Evolutionary conservation across 2,888 invertebrate species (phyloP), one percentile per base, ranked within the genome.

Genomic region (Carterocephalus palaemon): DNA sequence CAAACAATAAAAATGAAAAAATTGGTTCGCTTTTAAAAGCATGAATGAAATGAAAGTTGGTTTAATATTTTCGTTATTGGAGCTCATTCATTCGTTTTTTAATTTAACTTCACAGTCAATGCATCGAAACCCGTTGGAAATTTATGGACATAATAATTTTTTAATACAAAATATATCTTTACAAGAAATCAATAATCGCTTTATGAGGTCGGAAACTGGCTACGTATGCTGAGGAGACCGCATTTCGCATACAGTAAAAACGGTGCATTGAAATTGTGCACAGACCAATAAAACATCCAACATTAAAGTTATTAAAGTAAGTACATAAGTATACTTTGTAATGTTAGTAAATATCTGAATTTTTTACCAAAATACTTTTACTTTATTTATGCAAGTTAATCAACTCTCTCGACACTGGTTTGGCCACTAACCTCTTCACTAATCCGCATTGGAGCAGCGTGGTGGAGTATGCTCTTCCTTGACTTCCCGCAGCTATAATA

Each of bases 231-330:
- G 33, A 17, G 17, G 26, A 28, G n/a, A 28, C 34, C 34, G 33
- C 12, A 42, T 42, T 41, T 34, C 34, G 42, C 26, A 42, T 34
- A 42, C 42, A 42, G 34, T 42, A 42, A 42, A 42, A 42, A 42
- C 34, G 42, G 41, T 42, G 13, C 42, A 34, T 42, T 34, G 13
- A 19, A 26, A 15, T 34, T 34, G 13, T 34, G 19, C 6, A 26
- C 33, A 42, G 41, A 33, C 26, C 33, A 33, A 42, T 32, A n/a
- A n/a, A n/a, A n/a, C n/a, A n/a, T n/a, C n/a, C n/a, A n/a, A n/a
- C n/a, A n/a, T n/a, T n/a, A n/a, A n/a, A n/a, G n/a, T n/a, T n/a
- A n/a, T n/a, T n/a, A n/a, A n/a, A n/a, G n/a, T n/a, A n/a, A n/a
- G n/a, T n/a, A n/a, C n/a, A n/a, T n/a, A n/a, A n/a, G n/a, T n/a